Evolutionary conservation across 2,113 vertebrate genomes (phyloP).

Genomic region (Vireo altiloquus): DNA sequence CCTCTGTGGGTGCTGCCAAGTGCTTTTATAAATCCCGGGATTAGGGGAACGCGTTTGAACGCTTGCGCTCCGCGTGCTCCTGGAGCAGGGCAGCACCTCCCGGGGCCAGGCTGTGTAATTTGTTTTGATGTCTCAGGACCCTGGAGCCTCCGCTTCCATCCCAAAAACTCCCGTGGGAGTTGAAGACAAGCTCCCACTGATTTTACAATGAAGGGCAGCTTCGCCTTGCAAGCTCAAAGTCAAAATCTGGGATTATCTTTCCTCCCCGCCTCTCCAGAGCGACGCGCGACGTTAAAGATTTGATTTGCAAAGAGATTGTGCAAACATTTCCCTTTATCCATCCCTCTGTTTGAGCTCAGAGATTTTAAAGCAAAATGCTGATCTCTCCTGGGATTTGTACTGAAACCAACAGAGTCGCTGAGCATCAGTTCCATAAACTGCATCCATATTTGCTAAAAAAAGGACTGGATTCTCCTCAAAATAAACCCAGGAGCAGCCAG

Average conservation of each 20-base stretch:
- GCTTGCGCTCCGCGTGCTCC: neutral
- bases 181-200: neutral
- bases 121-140: neutral
- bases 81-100: neutral
- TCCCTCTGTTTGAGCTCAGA: neutral
- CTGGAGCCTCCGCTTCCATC: neutral
- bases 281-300: neutral
- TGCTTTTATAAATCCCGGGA: neutral
- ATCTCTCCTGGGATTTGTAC: neutral
- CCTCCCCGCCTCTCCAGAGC: neutral
- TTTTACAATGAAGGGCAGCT: neutral
- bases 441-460: neutral
- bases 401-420: neutral
- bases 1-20: neutral
- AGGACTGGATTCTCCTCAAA: neutral
- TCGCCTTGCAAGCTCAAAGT: neutral
- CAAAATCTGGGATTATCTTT: constrained; percentile 14
- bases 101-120: neutral
- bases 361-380: neutral
- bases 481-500: neutral
- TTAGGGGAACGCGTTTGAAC: neutral
- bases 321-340: constrained; percentile 29
- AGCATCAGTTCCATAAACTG: neutral
- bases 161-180: neutral
- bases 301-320: constrained; percentile 54